A percentile compares a stretch with the other conserved stretches of the same genome.
Conservation (phyloP, 1,140 invertebrate genomes). For the Microvelia longipes region DNA sequence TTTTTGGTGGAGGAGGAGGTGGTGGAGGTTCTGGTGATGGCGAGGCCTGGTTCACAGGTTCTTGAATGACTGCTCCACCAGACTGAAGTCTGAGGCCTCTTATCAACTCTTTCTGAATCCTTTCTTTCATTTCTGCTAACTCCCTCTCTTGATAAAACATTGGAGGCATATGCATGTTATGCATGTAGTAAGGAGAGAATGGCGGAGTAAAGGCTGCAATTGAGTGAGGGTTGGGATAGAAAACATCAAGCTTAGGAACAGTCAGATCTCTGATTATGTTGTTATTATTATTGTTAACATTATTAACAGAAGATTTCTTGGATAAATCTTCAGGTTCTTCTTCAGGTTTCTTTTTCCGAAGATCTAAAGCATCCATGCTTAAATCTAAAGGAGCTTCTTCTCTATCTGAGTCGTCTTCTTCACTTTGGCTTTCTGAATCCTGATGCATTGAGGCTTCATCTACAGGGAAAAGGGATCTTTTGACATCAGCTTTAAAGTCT, state of each 20-base stretch:
- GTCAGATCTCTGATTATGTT: neutral
- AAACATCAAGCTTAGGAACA: conserved; percentile 3
- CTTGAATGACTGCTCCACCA: conserved; percentile 40
- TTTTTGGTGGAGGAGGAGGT: neutral
- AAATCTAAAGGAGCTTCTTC: conserved; percentile 53
- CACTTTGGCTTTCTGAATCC: conserved; percentile 20
- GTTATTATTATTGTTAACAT: too few species aligned
- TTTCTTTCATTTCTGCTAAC: conserved; percentile 13
- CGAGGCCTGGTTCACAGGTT: conserved; percentile 22
- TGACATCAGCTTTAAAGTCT: conserved; percentile 13
- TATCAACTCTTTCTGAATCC: conserved; percentile 46
- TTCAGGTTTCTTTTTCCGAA: conserved; percentile 54
- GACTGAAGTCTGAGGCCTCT: conserved; percentile 48
- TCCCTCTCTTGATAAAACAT: neutral
- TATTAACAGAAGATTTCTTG: conserved; percentile 27
- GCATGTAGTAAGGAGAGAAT: conserved; percentile 11
- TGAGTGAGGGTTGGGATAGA: conserved; percentile 1
- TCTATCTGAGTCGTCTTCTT: conserved; percentile 8
- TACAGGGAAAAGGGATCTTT: conserved; percentile 16
- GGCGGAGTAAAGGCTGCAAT: conserved; percentile 11
- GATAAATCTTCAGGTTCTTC: conserved; percentile 31
- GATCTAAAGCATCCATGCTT: conserved; percentile 67
- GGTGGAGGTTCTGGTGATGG: neutral
- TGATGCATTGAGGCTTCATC: conserved; percentile 21
- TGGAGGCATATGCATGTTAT: too few species aligned